These are phyloP conservation scores for Oncorhynchus masou DNA, from an alignment of 2,113 vertebrate genomes.

Conservation along the genomic window DNA sequence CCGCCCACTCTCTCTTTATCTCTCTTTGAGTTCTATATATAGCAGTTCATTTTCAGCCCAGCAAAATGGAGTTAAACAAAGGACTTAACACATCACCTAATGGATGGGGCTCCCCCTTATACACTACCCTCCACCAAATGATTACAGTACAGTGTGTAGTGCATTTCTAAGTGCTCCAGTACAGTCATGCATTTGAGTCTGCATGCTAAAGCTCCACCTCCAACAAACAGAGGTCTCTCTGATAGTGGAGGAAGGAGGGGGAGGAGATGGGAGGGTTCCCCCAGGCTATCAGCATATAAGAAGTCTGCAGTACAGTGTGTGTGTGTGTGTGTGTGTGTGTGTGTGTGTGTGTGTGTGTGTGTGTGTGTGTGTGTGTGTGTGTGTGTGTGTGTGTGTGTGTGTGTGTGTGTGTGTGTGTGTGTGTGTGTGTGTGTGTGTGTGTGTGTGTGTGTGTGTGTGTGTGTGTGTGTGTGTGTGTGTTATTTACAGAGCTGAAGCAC, in stretches of 20 bases:
- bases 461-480: neutral
- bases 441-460: no score
- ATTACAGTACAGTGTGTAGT: neutral
- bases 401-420: no score
- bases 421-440: no score
- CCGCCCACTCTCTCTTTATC: neutral
- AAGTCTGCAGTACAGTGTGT: conserved; percentile 7
- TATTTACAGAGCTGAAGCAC: conserved; percentile 29
- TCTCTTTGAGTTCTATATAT: conserved; percentile 5
- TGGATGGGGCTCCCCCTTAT: conserved; percentile 39
- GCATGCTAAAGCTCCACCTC: neutral
- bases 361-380: neutral
- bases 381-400: no score
- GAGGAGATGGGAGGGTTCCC: conserved; percentile 32
- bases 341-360: no score
- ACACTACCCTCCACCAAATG: conserved; percentile 40
- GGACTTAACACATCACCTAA: conserved; percentile 49
- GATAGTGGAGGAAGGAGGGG: neutral
- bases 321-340: no score
- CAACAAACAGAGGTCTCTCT: conserved; percentile 7
- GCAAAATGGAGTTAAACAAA: conserved; percentile 50
- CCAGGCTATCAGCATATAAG: conserved; percentile 44
- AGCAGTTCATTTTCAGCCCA: conserved; percentile 20
- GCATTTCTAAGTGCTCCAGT: neutral
- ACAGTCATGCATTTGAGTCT: neutral